Evolutionary conservation across 2,888 invertebrate genomes (phyloP).

Genomic region (Synanthedon andrenaeformis): DNA sequence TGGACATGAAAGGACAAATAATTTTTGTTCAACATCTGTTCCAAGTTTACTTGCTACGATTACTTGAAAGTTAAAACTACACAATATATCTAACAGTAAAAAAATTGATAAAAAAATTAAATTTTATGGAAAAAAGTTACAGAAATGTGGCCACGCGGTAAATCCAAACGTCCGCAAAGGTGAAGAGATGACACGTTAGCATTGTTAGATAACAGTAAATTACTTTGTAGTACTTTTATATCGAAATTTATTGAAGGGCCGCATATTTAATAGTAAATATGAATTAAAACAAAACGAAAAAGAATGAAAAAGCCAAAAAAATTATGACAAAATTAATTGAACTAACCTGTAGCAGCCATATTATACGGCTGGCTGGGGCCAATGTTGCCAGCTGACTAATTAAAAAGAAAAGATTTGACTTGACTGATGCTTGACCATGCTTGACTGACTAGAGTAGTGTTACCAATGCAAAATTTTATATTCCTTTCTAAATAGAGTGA

Average conservation of each 20-base stretch:
- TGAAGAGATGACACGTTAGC: constrained; percentile 69
- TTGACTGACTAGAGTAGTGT: no score
- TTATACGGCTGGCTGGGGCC: constrained; percentile 71
- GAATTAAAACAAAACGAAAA: constrained; percentile 12
- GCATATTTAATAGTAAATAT: constrained; percentile 3
- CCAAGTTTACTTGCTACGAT: constrained; percentile 10
- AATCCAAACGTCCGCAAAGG: constrained; percentile 66
- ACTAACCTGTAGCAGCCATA: constrained; percentile 82
- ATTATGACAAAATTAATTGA: constrained; percentile 65
- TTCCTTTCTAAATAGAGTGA: no score
- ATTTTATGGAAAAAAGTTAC: constrained; percentile 18
- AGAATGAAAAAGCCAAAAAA: constrained; percentile 22
- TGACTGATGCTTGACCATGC: no score
- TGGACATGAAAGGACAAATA: constrained; percentile 28
- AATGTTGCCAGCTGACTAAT: constrained; percentile 42
- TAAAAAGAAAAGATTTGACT: not conserved
- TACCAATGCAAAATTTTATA: no score
- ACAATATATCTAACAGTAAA: not conserved
- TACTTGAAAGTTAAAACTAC: not conserved
- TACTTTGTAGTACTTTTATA: constrained; percentile 10
- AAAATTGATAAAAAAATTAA: constrained; percentile 2
- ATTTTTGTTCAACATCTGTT: constrained; percentile 19
- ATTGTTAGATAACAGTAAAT: constrained; percentile 47
- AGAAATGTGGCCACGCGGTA: constrained; percentile 70
- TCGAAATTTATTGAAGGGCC: constrained; percentile 1